These are phyloP conservation scores for Girardinichthys multiradiatus DNA, from an alignment of 2,113 vertebrate genomes.

Conservation along the genomic window DNA sequence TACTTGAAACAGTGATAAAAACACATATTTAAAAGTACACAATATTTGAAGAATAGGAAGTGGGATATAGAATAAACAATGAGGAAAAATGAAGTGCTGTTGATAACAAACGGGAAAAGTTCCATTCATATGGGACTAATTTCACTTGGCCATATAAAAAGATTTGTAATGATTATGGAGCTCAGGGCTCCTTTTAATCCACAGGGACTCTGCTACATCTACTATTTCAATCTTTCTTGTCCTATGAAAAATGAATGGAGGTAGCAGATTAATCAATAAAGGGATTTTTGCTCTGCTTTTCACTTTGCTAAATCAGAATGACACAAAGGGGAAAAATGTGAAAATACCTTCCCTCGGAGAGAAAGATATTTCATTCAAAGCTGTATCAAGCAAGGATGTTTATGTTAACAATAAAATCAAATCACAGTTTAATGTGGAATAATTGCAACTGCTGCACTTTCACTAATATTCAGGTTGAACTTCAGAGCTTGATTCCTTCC, in stretches of 20 bases:
- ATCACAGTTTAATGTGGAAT: not conserved
- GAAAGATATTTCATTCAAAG: not conserved
- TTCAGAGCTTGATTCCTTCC: not conserved
- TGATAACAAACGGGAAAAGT: slow-evolving; percentile 26
- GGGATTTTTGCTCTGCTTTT: slow-evolving; percentile 28
- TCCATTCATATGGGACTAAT: slow-evolving; percentile 42
- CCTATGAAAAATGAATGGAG: slow-evolving; percentile 41
- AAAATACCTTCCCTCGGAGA: slow-evolving; percentile 4
- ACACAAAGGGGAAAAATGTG: slow-evolving; percentile 16
- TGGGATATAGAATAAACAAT: slow-evolving; percentile 26
- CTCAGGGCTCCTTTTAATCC: slow-evolving; percentile 43
- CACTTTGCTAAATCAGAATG: slow-evolving; percentile 12
- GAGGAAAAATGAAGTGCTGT: slow-evolving; percentile 16
- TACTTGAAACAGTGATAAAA: not conserved
- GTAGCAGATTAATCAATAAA: slow-evolving; percentile 20
- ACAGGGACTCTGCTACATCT: slow-evolving; percentile 46
- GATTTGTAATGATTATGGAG: slow-evolving; percentile 57
- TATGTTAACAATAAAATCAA: not conserved
- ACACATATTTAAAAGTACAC: not conserved
- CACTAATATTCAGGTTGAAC: not conserved
- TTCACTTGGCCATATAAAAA: slow-evolving; percentile 31
- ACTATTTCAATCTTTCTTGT: slow-evolving; percentile 35
- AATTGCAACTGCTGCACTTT: not conserved
- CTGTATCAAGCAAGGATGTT: not conserved
- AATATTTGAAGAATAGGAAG: slow-evolving; percentile 10